A percentile compares a stretch with the other conserved stretches of the same genome.
Evolutionary conservation across 2,888 invertebrate genomes (phyloP).

Genomic region (Hemaris fuciformis): DNA sequence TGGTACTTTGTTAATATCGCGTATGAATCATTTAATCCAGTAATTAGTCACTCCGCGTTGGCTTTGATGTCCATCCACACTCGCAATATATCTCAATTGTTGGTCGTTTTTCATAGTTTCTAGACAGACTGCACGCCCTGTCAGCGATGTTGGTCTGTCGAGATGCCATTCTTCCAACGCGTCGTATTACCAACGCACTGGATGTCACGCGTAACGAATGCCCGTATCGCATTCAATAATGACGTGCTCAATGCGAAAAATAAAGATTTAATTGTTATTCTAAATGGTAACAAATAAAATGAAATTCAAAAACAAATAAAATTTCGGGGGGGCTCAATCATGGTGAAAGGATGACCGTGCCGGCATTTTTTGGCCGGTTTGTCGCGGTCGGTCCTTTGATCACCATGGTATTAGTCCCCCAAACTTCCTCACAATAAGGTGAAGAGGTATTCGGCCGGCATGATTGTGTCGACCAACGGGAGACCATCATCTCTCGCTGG

Average conservation of each 20-base stretch:
- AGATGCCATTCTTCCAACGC: not conserved
- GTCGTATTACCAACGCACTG: not conserved
- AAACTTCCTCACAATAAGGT: no score
- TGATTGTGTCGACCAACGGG: no score
- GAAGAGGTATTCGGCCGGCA: no score
- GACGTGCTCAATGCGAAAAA: not conserved
- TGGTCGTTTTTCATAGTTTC: conserved; percentile 1
- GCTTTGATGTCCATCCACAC: conserved; percentile 7
- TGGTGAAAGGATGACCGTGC: no score
- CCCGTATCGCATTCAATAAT: not conserved
- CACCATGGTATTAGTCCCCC: no score
- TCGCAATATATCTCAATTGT: conserved; percentile 4
- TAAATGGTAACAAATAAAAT: no score
- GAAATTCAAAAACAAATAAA: no score
- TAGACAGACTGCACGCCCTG: not conserved
- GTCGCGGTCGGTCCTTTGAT: no score
- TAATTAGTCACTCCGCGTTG: conserved; percentile 1
- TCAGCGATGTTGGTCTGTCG: not conserved
- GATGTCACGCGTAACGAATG: not conserved
- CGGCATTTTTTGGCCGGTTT: no score
- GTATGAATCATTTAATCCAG: not conserved
- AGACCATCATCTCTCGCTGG: no score
- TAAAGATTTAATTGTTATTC: not conserved
- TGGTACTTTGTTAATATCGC: conserved; percentile 3
- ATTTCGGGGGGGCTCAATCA: no score